Percentiles rank a stretch among this genome's conserved stretches.
phyloP scores from a whole-genome alignment of 2,888 invertebrate species.

The Pyrrhosoma nymphula region DNA sequence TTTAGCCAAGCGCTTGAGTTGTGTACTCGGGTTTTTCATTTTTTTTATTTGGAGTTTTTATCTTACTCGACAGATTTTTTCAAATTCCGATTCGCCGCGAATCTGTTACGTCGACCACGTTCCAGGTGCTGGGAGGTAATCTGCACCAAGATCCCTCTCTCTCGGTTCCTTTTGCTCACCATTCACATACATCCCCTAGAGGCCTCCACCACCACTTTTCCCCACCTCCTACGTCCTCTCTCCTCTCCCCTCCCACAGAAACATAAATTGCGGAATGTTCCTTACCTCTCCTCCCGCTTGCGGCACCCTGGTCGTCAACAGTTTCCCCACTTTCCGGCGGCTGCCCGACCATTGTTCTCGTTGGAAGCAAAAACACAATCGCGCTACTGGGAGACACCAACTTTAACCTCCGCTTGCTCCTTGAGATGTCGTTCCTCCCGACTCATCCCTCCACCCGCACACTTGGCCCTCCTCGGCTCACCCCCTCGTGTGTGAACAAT shows the following conservation, averaged over 20 bases:
- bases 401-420: neutral
- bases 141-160: neutral
- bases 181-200: neutral
- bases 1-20: no score
- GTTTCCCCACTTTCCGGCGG: constrained; percentile 21
- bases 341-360: constrained; percentile 23
- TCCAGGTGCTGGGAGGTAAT: neutral
- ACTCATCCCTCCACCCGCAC: neutral
- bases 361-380: constrained; percentile 35
- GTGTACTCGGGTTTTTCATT: no score
- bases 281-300: neutral
- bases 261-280: constrained; percentile 29
- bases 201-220: neutral
- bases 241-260: neutral
- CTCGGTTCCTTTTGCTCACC: neutral
- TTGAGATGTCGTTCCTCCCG: neutral
- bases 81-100: neutral
- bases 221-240: neutral
- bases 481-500: neutral
- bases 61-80: no score
- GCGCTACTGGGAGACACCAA: neutral
- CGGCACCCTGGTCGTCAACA: constrained; percentile 28
- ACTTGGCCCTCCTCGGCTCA: neutral
- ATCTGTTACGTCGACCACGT: neutral
- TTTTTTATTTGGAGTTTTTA: no score